Evolutionary conservation across 2,888 invertebrate species (phyloP).

Genomic region (Zaprionus lineosus): DNA sequence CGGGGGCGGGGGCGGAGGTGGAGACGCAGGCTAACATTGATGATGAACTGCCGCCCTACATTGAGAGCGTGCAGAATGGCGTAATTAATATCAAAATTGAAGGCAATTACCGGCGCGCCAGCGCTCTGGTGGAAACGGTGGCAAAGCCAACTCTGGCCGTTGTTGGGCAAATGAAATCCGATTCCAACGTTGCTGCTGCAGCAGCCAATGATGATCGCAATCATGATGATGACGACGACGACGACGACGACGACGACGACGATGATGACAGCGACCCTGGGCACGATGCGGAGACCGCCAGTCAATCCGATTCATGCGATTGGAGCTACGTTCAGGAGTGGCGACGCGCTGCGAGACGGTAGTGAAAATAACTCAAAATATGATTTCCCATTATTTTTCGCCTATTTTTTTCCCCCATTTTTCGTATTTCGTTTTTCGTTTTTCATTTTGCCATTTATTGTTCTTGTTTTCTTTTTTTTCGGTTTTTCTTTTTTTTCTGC

Average conservation of each 20-base stretch:
- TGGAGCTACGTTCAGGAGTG: slow-evolving; percentile 90
- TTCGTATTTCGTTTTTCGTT: not conserved
- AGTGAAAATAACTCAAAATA: slow-evolving; percentile 62
- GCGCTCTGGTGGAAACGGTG: slow-evolving; percentile 85
- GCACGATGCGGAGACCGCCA: slow-evolving; percentile 79
- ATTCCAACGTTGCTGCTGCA: slow-evolving; percentile 40
- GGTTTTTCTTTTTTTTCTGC: not conserved
- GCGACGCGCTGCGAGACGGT: slow-evolving; percentile 83
- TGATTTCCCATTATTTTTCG: slow-evolving; percentile 56
- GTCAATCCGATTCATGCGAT: slow-evolving; percentile 85
- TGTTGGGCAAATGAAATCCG: slow-evolving; percentile 70
- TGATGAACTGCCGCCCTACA: slow-evolving; percentile 83
- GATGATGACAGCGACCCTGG: slow-evolving; percentile 80
- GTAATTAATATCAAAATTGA: slow-evolving; percentile 86
- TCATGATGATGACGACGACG: slow-evolving; percentile 29
- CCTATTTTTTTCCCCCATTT: slow-evolving; percentile 25
- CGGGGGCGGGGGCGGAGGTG: slow-evolving; percentile 6
- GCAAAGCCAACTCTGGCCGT: slow-evolving; percentile 78
- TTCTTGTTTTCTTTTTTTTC: not conserved
- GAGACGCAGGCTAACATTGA: slow-evolving; percentile 43
- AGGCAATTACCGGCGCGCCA: slow-evolving; percentile 85
- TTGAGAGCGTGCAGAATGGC: slow-evolving; percentile 83
- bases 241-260: slow-evolving; percentile 38
- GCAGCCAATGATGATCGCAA: slow-evolving; percentile 43
- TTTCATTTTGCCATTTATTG: not conserved